Evolutionary conservation across 2,888 invertebrate species (phyloP).

Genomic region (Eupithecia exiguata): DNA sequence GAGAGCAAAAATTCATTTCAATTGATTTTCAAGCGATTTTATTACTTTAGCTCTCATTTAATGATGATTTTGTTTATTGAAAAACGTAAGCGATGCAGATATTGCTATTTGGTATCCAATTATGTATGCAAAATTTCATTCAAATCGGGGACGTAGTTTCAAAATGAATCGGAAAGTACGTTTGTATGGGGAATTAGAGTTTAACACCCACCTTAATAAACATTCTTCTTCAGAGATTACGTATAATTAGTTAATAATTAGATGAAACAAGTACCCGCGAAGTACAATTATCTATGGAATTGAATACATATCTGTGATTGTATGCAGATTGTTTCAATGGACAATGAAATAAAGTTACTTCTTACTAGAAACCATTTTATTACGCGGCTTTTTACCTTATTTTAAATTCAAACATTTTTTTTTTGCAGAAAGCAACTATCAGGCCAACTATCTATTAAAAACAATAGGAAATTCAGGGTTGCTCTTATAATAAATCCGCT

Average conservation of each 20-base stretch:
- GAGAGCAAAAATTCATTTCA: too few species aligned
- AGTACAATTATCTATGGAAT: slow-evolving; percentile 1
- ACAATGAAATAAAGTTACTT: slow-evolving; percentile 6
- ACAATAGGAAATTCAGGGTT: not conserved
- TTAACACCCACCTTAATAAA: too few species aligned
- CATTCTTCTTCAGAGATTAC: not conserved
- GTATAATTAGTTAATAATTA: not conserved
- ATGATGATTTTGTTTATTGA: too few species aligned
- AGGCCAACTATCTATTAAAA: not conserved
- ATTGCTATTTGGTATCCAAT: too few species aligned
- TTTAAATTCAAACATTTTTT: not conserved
- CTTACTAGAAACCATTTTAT: slow-evolving; percentile 3
- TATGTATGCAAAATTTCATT: too few species aligned
- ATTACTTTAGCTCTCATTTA: too few species aligned
- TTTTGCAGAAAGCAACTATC: not conserved
- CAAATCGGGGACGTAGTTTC: too few species aligned
- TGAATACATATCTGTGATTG: slow-evolving; percentile 9
- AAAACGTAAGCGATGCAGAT: too few species aligned
- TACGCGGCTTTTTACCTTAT: not conserved
- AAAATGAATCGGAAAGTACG: too few species aligned
- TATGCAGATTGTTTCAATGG: slow-evolving; percentile 6
- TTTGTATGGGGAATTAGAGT: too few species aligned
- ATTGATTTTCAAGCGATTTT: too few species aligned
- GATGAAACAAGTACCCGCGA: not conserved
- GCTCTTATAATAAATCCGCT: not conserved